A percentile compares a stretch with the other conserved stretches of the same genome.
phyloP scores from a whole-genome alignment of 2,888 invertebrate genomes.

The Apomyelois bistriatella region DNA sequence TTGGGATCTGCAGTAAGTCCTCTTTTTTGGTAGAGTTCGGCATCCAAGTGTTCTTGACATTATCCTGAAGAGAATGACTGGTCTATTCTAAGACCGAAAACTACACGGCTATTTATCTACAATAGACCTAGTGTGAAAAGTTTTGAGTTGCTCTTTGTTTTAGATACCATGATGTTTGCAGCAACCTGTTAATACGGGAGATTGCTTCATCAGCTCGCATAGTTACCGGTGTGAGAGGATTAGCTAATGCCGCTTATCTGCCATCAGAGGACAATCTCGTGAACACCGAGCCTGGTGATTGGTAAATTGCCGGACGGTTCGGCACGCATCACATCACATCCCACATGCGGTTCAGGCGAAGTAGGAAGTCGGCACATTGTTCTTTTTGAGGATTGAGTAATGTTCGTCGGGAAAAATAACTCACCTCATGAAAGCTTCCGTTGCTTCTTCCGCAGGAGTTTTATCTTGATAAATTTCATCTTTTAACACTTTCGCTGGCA shows the following conservation, averaged over 20 bases:
- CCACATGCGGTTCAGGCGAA: conserved; percentile 37
- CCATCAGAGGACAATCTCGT: conserved; percentile 42
- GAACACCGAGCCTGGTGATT: conserved; percentile 46
- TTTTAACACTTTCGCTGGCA: too few relatives aligned
- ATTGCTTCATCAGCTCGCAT: conserved; percentile 14
- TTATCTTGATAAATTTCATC: not conserved
- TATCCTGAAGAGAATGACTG: too few relatives aligned
- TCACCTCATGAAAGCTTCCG: conserved; percentile 3
- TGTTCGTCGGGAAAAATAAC: conserved; percentile 4
- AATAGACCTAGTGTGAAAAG: too few relatives aligned
- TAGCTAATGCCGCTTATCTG: conserved; percentile 32
- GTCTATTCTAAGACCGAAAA: too few relatives aligned
- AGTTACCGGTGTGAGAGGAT: conserved; percentile 23
- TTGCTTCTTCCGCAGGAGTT: not conserved
- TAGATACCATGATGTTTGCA: not conserved
- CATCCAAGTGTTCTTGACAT: too few relatives aligned
- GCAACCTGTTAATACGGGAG: not conserved
- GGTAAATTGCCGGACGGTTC: conserved; percentile 71
- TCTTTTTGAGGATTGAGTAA: conserved; percentile 12
- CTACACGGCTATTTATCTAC: too few relatives aligned
- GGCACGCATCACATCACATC: conserved; percentile 48
- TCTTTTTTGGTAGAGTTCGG: too few relatives aligned
- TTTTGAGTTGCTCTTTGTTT: too few relatives aligned
- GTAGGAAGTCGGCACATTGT: conserved; percentile 20
- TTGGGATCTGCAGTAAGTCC: too few relatives aligned